Evolutionary conservation across 1,140 invertebrate species (phyloP), one percentile per base, ranked within the genome.

Genomic region (Aethina tumida): DNA sequence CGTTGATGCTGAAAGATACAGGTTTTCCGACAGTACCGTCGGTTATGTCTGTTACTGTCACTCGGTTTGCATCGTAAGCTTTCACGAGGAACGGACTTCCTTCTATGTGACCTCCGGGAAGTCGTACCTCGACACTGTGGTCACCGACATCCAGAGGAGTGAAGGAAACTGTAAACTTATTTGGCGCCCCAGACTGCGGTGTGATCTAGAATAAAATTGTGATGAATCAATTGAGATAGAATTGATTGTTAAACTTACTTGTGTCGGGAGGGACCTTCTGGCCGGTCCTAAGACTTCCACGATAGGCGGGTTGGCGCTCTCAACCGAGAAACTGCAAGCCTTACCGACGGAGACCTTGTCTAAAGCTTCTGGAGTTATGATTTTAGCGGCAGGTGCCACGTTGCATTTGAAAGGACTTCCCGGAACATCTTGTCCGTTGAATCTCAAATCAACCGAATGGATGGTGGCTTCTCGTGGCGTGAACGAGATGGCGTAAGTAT

Each of bases 401-500:
- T 64, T 65, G 42, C 70, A 73, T 26, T 71, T 68, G 50, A 74
- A 73, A 17, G 71, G 71, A 57, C 70, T 73, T 19, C 91, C 91
- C 33, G 90, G 92, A 5, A 98, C 92, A 64, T 92, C 82, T 59
- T 97, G 86, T 7, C 86, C 86, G 58, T 99, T 99, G 63, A 98
- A 99, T 36, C 88, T 75, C 17, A 99, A 68, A 58, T 96, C 87
- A 3, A 97, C 91, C 0, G 86, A 84, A 61, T 99, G 95, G 21
- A 79, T 73, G 26, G 84, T 77, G 2, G 86, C 75, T 60, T 96
- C 89, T 28, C 86, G 72, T 1, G 94, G 95, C 8, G 89, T 92
- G 62, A 98, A 99, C 5, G 89, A 91, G 45, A 99, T 97, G 24
- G 95, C 94, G 62, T 97, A 99, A 0, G 87, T 87, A 56, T 96